These are phyloP conservation scores for Chelon labrosus DNA, from an alignment of 2,797 vertebrate genomes.

Conservation along the genomic window DNA sequence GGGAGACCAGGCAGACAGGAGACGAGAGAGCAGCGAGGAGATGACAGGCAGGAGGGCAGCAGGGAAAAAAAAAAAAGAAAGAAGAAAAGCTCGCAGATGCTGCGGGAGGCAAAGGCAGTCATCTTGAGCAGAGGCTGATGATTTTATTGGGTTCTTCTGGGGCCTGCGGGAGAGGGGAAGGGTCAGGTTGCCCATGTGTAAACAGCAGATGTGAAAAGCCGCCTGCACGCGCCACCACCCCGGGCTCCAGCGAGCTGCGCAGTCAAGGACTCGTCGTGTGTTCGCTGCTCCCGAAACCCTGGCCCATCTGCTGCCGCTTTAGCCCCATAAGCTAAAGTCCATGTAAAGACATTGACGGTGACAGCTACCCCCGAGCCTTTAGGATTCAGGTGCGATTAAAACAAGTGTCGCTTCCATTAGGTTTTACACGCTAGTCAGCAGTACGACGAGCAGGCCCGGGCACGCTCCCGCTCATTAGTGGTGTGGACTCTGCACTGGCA, in stretches of 20 bases:
- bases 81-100: slow-evolving; percentile 25
- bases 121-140: slow-evolving; percentile 50
- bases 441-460: slow-evolving; percentile 63
- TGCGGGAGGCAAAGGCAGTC: slow-evolving; percentile 44
- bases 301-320: slow-evolving; percentile 67
- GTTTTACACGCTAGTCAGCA: slow-evolving; percentile 75
- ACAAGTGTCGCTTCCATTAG: slow-evolving; percentile 73
- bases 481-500: slow-evolving; percentile 73
- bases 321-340: slow-evolving; percentile 66
- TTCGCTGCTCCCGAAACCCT: slow-evolving; percentile 36
- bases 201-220: slow-evolving; percentile 79
- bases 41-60: slow-evolving; percentile 25
- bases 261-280: slow-evolving; percentile 59
- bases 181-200: slow-evolving; percentile 74
- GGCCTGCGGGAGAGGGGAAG: slow-evolving; percentile 58
- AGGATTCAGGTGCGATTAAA: slow-evolving; percentile 81
- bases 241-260: slow-evolving; percentile 61
- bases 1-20: slow-evolving; percentile 4
- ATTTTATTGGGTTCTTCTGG: slow-evolving; percentile 55
- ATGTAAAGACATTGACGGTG: slow-evolving; percentile 67
- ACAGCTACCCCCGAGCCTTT: slow-evolving; percentile 66
- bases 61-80: background rate
- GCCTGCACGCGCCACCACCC: slow-evolving; percentile 59
- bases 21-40: slow-evolving; percentile 30
- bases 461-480: slow-evolving; percentile 77